A percentile compares a stretch with the other conserved stretches of the same genome.
These are phyloP conservation scores for Thymallus thymallus DNA, from an alignment of 2,113 vertebrate genomes.

Conservation along the genomic window DNA sequence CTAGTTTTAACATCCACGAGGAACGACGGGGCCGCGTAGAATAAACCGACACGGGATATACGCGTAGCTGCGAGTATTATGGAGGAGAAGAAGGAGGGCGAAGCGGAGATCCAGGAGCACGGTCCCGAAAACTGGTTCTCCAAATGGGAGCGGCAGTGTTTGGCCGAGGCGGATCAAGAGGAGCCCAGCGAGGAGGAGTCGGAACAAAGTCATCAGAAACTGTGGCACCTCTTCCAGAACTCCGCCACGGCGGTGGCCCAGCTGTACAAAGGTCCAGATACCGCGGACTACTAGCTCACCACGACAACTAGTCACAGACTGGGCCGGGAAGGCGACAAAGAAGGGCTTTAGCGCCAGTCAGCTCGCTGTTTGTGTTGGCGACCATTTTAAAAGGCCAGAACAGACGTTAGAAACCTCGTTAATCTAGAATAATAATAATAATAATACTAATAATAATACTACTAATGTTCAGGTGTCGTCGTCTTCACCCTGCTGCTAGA, in stretches of 20 bases:
- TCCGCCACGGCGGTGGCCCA: constrained; percentile 94
- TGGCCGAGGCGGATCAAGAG: constrained; percentile 89
- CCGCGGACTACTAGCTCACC: constrained; percentile 1
- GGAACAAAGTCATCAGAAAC: constrained; percentile 87
- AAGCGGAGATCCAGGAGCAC: constrained; percentile 94
- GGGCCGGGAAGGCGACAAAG: constrained; percentile 21
- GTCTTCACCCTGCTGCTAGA: too few species aligned
- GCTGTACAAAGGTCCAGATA: constrained; percentile 90
- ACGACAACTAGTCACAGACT: too few species aligned
- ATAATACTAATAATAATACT: too few species aligned
- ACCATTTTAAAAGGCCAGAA: too few species aligned
- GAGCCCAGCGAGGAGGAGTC: constrained; percentile 84
- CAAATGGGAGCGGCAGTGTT: constrained; percentile 95
- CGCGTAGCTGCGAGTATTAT: constrained; percentile 47
- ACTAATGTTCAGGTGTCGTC: too few species aligned
- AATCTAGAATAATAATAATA: too few species aligned
- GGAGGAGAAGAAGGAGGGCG: constrained; percentile 92
- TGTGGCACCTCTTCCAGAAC: constrained; percentile 95
- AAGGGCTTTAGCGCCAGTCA: constrained; percentile 24
- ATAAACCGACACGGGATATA: not conserved
- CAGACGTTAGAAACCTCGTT: too few species aligned
- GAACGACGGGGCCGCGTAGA: constrained; percentile 7
- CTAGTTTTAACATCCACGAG: not conserved
- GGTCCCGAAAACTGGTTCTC: constrained; percentile 97
- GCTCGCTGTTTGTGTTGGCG: not conserved